A percentile compares a stretch with the other conserved stretches of the same genome.
phyloP scores from a whole-genome alignment of 2,797 vertebrate genomes.

The Balearica regulorum region DNA sequence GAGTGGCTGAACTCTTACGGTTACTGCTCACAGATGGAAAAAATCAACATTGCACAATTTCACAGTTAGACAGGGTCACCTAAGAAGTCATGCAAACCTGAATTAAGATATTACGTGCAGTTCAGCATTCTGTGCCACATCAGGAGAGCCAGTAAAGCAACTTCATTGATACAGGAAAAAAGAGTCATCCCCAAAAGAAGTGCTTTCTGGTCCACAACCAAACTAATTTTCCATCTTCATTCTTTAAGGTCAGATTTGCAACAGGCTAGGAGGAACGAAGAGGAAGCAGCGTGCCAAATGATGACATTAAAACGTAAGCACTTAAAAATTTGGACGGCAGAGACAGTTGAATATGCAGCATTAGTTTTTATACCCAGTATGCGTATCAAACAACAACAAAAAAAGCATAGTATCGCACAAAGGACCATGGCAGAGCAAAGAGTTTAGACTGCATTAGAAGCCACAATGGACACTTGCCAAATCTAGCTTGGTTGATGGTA shows the following conservation, averaged over 20 bases:
- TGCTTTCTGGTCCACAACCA: fast-evolving
- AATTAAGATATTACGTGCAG: background rate
- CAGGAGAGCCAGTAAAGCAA: background rate
- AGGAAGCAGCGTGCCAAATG: background rate
- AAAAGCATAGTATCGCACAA: background rate
- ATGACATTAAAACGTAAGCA: background rate
- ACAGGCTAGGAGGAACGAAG: fast-evolving
- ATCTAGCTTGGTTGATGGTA: background rate
- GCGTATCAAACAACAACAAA: background rate
- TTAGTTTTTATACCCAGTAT: background rate
- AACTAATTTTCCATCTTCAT: too few relatives aligned
- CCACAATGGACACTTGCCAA: background rate
- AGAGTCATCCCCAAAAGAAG: background rate
- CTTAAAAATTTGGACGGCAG: background rate
- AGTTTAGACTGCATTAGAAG: background rate
- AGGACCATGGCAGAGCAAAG: background rate
- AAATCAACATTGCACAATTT: background rate
- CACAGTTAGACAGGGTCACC: background rate
- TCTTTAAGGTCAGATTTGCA: background rate
- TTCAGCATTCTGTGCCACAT: too few relatives aligned
- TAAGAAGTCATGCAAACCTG: background rate
- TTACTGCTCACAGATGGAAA: background rate
- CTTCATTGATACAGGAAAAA: fast-evolving
- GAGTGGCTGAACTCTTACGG: background rate
- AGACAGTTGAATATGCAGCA: background rate